Conservation (phyloP, 1,140 invertebrate species). For the Goniozus legneri region DNA sequence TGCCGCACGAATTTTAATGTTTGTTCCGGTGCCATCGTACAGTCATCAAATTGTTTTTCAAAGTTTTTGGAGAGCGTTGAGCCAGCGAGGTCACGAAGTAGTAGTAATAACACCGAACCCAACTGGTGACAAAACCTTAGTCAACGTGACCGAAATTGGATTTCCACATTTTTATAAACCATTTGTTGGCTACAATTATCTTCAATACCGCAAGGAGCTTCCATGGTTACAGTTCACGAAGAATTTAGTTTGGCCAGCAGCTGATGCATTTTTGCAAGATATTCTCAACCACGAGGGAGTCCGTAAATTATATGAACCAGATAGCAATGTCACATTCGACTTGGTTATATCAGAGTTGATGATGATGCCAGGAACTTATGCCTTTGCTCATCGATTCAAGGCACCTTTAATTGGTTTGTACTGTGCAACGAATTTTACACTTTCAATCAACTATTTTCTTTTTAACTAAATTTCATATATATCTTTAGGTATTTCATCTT, state of each 20-base stretch:
- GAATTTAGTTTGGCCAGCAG: background rate
- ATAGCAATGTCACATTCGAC: slow-evolving; percentile 11
- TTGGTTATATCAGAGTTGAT: slow-evolving; percentile 9
- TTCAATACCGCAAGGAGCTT: fast-evolving
- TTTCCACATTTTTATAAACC: background rate
- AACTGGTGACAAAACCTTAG: background rate
- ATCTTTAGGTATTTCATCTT: slow-evolving; percentile 12
- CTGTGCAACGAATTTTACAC: background rate
- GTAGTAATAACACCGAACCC: slow-evolving; percentile 8
- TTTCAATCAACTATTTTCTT: too few species aligned
- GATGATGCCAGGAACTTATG: background rate
- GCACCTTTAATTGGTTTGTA: slow-evolving; percentile 16
- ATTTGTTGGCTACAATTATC: background rate
- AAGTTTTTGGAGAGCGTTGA: background rate
- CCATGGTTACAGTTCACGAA: background rate
- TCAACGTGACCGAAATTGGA: slow-evolving; percentile 15
- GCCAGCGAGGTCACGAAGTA: slow-evolving; percentile 13
- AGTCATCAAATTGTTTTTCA: slow-evolving; percentile 15
- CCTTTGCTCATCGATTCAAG: slow-evolving; percentile 11
- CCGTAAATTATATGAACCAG: slow-evolving; percentile 1
- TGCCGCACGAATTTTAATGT: slow-evolving; percentile 7
- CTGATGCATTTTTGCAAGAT: background rate
- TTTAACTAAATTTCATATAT: too few species aligned
- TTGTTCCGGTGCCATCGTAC: slow-evolving; percentile 2
- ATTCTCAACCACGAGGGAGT: slow-evolving; percentile 6